Evolutionary conservation across 1,140 invertebrate genomes (phyloP).

Genomic region (Zophobas atratus): DNA sequence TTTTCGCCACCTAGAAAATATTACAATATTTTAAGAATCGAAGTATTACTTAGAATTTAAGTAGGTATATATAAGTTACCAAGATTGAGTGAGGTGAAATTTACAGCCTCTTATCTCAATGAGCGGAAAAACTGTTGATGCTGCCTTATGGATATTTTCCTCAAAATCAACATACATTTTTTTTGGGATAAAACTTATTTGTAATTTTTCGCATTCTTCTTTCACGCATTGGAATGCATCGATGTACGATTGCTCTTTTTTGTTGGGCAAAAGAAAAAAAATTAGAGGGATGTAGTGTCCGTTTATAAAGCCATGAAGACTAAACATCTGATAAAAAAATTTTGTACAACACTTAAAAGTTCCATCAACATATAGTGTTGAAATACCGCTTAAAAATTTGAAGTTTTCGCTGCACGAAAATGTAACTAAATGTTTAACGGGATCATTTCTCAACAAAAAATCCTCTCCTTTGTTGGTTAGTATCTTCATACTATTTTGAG

Average conservation of each 20-base stretch:
- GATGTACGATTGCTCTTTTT: not conserved
- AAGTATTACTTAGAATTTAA: too few species aligned
- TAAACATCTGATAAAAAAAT: slow-evolving; percentile 18
- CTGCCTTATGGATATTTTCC: not conserved
- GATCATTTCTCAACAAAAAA: slow-evolving; percentile 16
- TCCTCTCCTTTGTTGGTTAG: slow-evolving; percentile 7
- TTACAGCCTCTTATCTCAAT: too few species aligned
- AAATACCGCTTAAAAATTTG: not conserved
- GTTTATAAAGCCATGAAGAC: slow-evolving; percentile 15
- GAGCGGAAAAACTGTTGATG: too few species aligned
- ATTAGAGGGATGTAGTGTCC: slow-evolving; percentile 9
- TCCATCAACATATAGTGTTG: slow-evolving; percentile 23
- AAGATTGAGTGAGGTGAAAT: too few species aligned
- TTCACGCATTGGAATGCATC: not conserved
- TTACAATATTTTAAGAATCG: too few species aligned
- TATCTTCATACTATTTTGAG: not conserved
- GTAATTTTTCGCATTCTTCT: not conserved
- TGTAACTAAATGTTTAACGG: slow-evolving; percentile 4
- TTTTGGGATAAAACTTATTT: not conserved
- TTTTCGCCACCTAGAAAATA: too few species aligned
- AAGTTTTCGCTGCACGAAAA: slow-evolving; percentile 27
- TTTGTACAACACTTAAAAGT: slow-evolving; percentile 3
- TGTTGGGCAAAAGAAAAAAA: slow-evolving; percentile 3
- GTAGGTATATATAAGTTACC: too few species aligned
- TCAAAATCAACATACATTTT: slow-evolving; percentile 6